phyloP scores from a whole-genome alignment of 2,797 vertebrate genomes.

The Garrulus glandarius region DNA sequence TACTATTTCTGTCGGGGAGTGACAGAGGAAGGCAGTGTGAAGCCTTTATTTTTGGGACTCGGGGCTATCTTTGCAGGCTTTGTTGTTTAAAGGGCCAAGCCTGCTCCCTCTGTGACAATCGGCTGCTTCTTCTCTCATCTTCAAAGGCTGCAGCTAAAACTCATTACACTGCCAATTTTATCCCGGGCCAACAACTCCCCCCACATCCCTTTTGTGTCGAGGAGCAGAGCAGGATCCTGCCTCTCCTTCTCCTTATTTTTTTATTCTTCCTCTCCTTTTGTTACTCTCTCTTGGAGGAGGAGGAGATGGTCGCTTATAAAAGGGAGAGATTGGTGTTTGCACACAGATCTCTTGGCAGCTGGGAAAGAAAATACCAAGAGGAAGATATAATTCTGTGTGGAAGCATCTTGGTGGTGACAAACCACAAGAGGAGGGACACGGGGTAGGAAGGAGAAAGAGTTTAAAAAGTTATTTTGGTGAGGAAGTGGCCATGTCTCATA shows the following conservation, averaged over 20 bases:
- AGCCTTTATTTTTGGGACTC: constrained; percentile 49
- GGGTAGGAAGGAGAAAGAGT: not conserved
- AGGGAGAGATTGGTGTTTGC: not conserved
- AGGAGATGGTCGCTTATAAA: not conserved
- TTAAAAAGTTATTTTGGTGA: not conserved
- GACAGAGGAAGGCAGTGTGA: constrained; percentile 49
- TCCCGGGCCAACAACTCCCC: not conserved
- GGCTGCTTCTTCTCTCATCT: constrained; percentile 46
- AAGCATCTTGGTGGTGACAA: not conserved
- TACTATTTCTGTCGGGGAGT: constrained; percentile 35
- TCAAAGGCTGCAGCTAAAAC: constrained; percentile 46
- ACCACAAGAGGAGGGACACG: rapidly evolving
- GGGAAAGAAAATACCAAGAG: not conserved
- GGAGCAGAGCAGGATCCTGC: not conserved
- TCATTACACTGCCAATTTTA: constrained; percentile 4
- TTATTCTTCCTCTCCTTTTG: not conserved
- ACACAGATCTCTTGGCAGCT: not conserved
- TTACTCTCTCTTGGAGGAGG: not conserved
- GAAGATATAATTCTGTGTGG: not conserved
- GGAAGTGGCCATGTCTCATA: not conserved
- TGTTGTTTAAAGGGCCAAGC: constrained; percentile 25
- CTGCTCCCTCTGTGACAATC: constrained; percentile 13
- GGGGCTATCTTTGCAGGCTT: constrained; percentile 55
- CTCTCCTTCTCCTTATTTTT: not conserved
- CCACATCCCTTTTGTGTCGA: not conserved